Base-by-base conservation (phyloP, 2,797 vertebrate species). In the Sphaeramia orbicularis region DNA sequence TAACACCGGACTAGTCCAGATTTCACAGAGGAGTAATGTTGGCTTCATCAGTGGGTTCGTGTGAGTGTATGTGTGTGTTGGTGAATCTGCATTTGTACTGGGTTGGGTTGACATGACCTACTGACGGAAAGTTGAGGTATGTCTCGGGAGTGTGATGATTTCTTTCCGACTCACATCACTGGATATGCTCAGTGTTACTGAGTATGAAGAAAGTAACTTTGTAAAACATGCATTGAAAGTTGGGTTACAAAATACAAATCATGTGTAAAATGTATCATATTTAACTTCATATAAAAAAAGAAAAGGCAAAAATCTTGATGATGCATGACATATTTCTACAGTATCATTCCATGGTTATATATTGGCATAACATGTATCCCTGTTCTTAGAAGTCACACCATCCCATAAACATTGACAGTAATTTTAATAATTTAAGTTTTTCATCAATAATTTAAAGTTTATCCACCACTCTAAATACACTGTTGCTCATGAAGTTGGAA, bases 111-210 rank as follows among this genome's bases (percentile, higher is more conserved):
- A 58, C 19, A 2, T 71, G 59, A 80, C 52, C 69, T 38, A 38
- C 45, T 81, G 32, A 52, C 86, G 57, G 51, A 27, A 48, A 61
- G 37, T 14, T 71, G 85, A 80, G 86, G 45, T 71, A 91, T 92
- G 75, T 86, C 48, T 45, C 41, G 56, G 58, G 43, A 65, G 51
- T 19, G 16, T 70, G 81, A 7, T 36, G 36, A 61, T 64, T 24
- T 19, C 18, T 24, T 57, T 3, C 37, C 10, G 37, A 14, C 60
- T 54, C 19, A 27, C 36, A 47, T 52, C 48, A 62, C 53, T 15
- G 41, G 15, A 50, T 63, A 18, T 15, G 7, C 35, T 15, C 7
- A 35, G n/a, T 27, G 6, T 14, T 6, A 21, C 2, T 52, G 2
- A 36, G 24, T n/a, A 35, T 35, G 32, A 10, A 35, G 32, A 10